Evolutionary conservation across 2,113 vertebrate species (phyloP).

Genomic region (Tachuris rubrigastra): DNA sequence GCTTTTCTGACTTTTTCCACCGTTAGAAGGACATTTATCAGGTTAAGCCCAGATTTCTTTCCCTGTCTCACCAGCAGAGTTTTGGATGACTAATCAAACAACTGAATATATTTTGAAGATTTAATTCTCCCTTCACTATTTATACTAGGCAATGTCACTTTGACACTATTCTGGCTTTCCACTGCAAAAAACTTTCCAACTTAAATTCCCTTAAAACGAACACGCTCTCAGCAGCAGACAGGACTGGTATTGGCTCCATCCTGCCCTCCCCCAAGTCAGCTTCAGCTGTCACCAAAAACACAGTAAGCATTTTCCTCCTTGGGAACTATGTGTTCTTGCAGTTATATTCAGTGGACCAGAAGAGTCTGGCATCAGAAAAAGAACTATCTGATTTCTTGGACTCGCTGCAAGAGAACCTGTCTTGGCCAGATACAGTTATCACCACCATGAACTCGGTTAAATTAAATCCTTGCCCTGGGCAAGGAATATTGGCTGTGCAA

Average conservation of each 20-base stretch:
- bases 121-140: constrained; percentile 30
- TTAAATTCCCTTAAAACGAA: constrained; percentile 17
- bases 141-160: constrained; percentile 45
- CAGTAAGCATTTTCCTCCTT: constrained; percentile 56
- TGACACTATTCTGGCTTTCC: constrained; percentile 19
- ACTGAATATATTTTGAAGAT: constrained; percentile 26
- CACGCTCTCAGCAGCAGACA: background rate
- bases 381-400: constrained; percentile 47
- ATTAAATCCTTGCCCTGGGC: background rate
- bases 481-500: background rate
- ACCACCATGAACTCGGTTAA: background rate
- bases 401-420: constrained; percentile 22
- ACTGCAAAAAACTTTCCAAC: background rate
- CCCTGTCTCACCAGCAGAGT: constrained; percentile 23
- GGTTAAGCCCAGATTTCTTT: constrained; percentile 49
- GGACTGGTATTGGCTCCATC: background rate
- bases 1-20: background rate
- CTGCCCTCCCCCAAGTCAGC: constrained; percentile 1
- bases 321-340: constrained; percentile 52
- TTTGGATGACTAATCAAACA: constrained; percentile 49
- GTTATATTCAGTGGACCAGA: constrained; percentile 46
- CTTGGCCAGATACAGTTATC: background rate
- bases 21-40: constrained; percentile 11
- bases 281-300: constrained; percentile 55
- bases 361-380: background rate